Base-by-base conservation (phyloP, 2,797 vertebrate species). In the Urosaurus nigricauda region DNA sequence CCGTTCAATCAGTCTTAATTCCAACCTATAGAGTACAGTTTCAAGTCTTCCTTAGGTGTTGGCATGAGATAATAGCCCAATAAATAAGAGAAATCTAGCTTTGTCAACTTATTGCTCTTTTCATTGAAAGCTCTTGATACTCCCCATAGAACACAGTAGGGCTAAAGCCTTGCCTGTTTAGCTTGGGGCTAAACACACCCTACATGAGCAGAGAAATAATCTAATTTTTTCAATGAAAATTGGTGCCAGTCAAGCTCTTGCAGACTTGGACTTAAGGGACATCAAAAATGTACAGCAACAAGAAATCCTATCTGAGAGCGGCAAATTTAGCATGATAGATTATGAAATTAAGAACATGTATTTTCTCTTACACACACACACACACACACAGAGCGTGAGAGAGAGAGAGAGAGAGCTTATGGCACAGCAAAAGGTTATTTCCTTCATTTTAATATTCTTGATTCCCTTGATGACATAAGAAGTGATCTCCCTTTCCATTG, bases 201-300 rank as follows among this genome's bases (percentile, higher is more conserved):
- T 94, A 91, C 83, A 91, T 60, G 88, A 93, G 92, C 94, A 90
- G 94, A 93, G 95, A 96, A 95, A 95, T 91, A 94, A 91, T 92
- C 96, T 96, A 94, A 94, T 97, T 97, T 97, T 95, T 95, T 93
- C 97, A 96, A 95, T 96, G 95, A 96, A 96, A 96, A 92, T 94
- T 88, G 79, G 56, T 96, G 97, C 95, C 97, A 96, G 93, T 97
- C 96, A 97, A 95, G 85, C 90, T 92, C 93, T 92, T 93, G 86
- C 88, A 94, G 92, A 53, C 94, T 94, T 93, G 88, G 51, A 89
- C 91, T 95, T 88, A 88, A 80, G 87, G 90, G 92, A 91, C 91
- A 92, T 94, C 80, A 93, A 91, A 93, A 94, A 90, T 79, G 91
- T 89, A 91, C 91, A 89, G 89, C 89, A 87, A 89, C 43, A 56